Base-by-base conservation (phyloP, 1,140 invertebrate genomes). In the Temnothorax longispinosus region DNA sequence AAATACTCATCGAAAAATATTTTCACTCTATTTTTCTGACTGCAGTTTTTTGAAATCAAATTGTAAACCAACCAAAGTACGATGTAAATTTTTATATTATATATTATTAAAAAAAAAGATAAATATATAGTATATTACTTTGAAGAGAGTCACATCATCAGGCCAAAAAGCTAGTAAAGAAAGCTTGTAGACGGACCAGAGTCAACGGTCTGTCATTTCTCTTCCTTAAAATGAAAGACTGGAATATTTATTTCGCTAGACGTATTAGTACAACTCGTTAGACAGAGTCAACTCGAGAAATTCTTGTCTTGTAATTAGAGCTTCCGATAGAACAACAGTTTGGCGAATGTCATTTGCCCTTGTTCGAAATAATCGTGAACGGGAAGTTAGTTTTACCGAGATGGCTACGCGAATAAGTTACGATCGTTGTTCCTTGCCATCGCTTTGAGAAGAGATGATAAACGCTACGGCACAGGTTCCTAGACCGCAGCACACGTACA, bases 191-290 rank as follows among this genome's bases (percentile, higher is more conserved):
- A 75, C 44, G 71, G 56, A 69, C 60, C 52, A 85, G 60, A 76
- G 32, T 10, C 47, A n/a, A 71, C 56, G 52, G 60, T 76, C 64
- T 58, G 87, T 72, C 67, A 41, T 85, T 85, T 85, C 7, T 18
- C 62, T 86, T 76, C 60, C 32, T 62, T 62, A 60, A 69, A 60
- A 84, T 56, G 41, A 72, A 80, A 86, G 67, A 86, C 74, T 76
- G 65, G 76, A 50, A 38, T 89, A 87, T 87, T 90, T 89, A 82
- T 90, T 86, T 88, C 71, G 71, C 58, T 85, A 74, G 67, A 86
- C 71, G 47, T 58, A 81, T 21, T 71, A 82, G 27, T 52, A 58
- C 67, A 62, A 74, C 78, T 72, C 18, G 50, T 21, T 75, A 38
- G 80, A 72, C 85, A 76, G 65, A 71, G 75, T 64, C 67, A 82